phyloP scores from a whole-genome alignment of 2,888 invertebrate species.

The Ypsolopha scabrella region DNA sequence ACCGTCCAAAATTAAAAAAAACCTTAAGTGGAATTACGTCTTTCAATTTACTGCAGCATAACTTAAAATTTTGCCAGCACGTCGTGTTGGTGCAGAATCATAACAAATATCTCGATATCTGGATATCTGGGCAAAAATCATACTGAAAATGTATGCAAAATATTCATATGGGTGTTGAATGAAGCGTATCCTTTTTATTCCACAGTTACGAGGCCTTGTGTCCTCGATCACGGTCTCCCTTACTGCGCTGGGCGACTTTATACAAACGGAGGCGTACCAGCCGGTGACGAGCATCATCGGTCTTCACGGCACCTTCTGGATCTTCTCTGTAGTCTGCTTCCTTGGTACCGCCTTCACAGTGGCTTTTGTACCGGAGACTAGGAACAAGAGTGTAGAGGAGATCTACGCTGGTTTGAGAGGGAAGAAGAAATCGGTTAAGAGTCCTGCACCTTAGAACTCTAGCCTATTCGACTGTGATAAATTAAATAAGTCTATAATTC shows the following conservation, averaged over 20 bases:
- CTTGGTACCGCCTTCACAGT: slow-evolving; percentile 4
- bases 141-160: too few relatives aligned
- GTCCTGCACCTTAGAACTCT: too few relatives aligned
- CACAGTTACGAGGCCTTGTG: slow-evolving; percentile 8
- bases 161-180: not conserved
- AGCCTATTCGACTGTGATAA: too few relatives aligned
- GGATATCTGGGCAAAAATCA: too few relatives aligned
- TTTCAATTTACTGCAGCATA: not conserved
- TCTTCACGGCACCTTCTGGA: slow-evolving; percentile 5
- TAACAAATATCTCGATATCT: too few relatives aligned
- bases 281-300: slow-evolving; percentile 1
- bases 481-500: too few relatives aligned
- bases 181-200: not conserved
- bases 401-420: slow-evolving; percentile 2
- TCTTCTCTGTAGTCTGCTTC: slow-evolving; percentile 6
- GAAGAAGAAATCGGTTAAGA: not conserved
- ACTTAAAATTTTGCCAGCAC: not conserved
- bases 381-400: slow-evolving; percentile 3
- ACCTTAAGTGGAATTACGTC: too few relatives aligned
- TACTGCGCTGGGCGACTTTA: slow-evolving; percentile 5
- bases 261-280: slow-evolving; percentile 4
- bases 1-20: too few relatives aligned
- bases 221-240: slow-evolving; percentile 4
- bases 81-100: not conserved
- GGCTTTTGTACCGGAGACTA: slow-evolving; percentile 7